Conservation (phyloP, 2,888 invertebrate genomes). For the Nipponacmea schrenckii region DNA sequence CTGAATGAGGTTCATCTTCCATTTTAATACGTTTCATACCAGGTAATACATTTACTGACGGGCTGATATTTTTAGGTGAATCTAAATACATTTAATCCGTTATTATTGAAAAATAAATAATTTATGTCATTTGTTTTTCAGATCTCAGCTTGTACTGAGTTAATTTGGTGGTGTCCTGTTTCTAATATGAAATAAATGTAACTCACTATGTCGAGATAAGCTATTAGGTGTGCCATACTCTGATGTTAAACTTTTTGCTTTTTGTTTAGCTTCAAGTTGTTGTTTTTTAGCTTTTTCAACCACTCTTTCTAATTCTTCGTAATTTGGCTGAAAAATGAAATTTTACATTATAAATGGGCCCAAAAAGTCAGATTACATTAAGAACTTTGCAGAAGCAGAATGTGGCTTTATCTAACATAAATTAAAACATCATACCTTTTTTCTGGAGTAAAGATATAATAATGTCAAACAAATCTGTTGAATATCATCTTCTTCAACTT, state of each 20-base stretch:
- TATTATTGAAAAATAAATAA: background rate
- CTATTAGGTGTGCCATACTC: slow-evolving; percentile 60
- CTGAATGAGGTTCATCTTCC: slow-evolving; percentile 42
- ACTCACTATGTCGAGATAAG: slow-evolving; percentile 56
- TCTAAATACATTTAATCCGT: slow-evolving; percentile 42
- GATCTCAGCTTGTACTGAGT: background rate
- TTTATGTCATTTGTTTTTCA: background rate
- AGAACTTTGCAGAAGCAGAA: no score
- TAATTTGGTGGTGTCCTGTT: background rate
- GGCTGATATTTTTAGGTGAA: slow-evolving; percentile 59
- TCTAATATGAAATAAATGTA: background rate
- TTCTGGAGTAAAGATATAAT: slow-evolving; percentile 83
- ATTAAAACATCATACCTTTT: slow-evolving; percentile 74
- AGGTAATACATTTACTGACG: slow-evolving; percentile 42
- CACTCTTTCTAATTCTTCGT: slow-evolving; percentile 79
- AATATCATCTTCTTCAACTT: slow-evolving; percentile 84
- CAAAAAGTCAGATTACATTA: background rate
- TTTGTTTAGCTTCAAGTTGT: slow-evolving; percentile 76
- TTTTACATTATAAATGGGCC: background rate
- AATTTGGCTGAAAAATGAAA: slow-evolving; percentile 72
- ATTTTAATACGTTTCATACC: slow-evolving; percentile 43
- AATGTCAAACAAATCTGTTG: slow-evolving; percentile 85
- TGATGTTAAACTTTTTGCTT: slow-evolving; percentile 56
- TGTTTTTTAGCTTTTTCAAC: slow-evolving; percentile 80
- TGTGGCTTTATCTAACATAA: background rate